Conservation (phyloP, 2,888 invertebrate genomes). For the Sarcophaga caerulescens region DNA sequence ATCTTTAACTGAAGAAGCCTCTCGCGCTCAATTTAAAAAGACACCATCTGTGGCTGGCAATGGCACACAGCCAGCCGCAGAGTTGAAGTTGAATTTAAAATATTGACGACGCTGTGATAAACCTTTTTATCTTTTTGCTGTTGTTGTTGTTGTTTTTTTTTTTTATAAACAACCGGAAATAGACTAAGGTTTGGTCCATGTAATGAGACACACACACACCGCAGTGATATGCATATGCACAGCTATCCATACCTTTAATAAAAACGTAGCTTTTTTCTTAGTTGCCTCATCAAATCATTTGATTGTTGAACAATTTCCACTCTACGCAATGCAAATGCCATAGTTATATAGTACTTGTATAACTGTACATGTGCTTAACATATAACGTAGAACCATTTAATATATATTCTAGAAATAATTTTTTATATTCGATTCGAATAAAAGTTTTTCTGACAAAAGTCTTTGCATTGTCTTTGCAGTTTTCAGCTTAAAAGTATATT, state of each 20-base stretch:
- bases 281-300: neutral
- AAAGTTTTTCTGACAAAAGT: too few species aligned
- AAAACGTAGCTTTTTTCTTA: neutral
- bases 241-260: neutral
- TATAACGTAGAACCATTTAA: too few species aligned
- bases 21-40: constrained; percentile 28
- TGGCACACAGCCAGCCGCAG: neutral
- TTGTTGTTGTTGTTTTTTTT: constrained; percentile 14
- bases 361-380: too few species aligned
- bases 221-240: constrained; percentile 1
- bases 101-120: constrained; percentile 40
- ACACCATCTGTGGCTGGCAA: constrained; percentile 2
- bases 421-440: too few species aligned
- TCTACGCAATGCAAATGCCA: neutral
- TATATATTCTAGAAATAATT: too few species aligned
- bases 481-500: too few species aligned
- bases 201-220: constrained; percentile 27
- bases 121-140: constrained; percentile 9
- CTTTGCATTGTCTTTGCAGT: too few species aligned
- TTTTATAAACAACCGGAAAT: constrained; percentile 69
- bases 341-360: too few species aligned
- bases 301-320: neutral
- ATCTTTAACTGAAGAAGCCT: constrained; percentile 61
- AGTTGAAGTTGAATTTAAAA: constrained; percentile 41
- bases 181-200: constrained; percentile 69